These are phyloP conservation scores for Lichenostomus cassidix DNA, from an alignment of 2,113 vertebrate genomes.

Conservation along the genomic window DNA sequence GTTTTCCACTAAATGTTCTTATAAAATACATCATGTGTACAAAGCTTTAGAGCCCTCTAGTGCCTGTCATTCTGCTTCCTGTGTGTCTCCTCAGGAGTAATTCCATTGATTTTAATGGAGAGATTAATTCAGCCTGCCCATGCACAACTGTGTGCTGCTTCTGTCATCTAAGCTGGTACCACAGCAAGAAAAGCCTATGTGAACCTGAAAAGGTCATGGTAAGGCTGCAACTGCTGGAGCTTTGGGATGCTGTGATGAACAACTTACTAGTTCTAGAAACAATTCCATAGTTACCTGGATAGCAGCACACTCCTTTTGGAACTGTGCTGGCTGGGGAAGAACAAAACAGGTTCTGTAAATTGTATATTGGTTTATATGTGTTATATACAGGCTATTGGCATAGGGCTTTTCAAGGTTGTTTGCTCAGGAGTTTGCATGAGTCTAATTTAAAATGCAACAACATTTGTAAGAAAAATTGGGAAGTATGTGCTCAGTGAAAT, in stretches of 20 bases:
- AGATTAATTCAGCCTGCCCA: background rate
- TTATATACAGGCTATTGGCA: background rate
- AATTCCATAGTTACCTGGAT: background rate
- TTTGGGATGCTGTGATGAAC: background rate
- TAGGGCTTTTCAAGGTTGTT: background rate
- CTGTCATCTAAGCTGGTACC: background rate
- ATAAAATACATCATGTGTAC: background rate
- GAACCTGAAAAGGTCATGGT: background rate
- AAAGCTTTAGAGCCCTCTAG: conserved; percentile 4
- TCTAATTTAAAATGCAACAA: background rate
- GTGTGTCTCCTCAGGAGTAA: background rate
- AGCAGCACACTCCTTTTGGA: background rate
- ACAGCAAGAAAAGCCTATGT: background rate
- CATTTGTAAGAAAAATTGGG: background rate
- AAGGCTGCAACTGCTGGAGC: background rate
- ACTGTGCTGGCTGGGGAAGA: background rate
- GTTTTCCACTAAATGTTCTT: background rate
- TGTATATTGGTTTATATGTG: background rate
- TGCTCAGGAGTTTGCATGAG: background rate
- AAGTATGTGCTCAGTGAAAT: background rate
- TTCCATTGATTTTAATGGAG: background rate
- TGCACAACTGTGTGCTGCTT: background rate
- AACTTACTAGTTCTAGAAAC: background rate
- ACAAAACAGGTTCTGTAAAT: background rate
- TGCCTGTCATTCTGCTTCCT: background rate